phyloP scores from a whole-genome alignment of 2,888 invertebrate genomes.

The Timema podura region DNA sequence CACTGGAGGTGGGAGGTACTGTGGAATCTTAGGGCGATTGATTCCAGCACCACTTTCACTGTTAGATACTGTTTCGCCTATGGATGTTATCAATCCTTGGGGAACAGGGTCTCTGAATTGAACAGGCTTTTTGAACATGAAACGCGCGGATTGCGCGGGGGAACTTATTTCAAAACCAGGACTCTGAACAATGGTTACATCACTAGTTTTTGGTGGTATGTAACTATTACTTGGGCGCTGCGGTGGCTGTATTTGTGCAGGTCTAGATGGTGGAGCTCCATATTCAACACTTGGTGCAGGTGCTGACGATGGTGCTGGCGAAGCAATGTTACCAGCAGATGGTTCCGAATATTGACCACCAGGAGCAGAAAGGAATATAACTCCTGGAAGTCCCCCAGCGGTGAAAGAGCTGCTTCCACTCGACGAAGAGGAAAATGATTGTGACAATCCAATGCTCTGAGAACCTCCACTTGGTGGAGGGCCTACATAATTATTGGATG shows the following conservation, averaged over 20 bases:
- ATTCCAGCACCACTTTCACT: slow-evolving; percentile 55
- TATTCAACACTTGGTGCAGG: slow-evolving; percentile 28
- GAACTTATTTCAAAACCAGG: slow-evolving; percentile 24
- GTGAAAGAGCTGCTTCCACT: background rate
- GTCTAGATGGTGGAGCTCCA: slow-evolving; percentile 29
- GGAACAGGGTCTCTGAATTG: slow-evolving; percentile 73
- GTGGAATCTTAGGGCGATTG: slow-evolving; percentile 40
- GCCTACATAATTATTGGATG: background rate
- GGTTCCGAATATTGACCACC: background rate
- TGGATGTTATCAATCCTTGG: slow-evolving; percentile 61
- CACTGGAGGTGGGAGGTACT: slow-evolving; percentile 62
- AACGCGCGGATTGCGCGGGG: slow-evolving; percentile 24
- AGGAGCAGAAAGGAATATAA: slow-evolving; percentile 7
- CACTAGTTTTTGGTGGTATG: background rate
- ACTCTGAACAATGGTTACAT: slow-evolving; percentile 20
- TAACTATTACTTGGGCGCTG: background rate
- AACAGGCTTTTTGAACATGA: slow-evolving; percentile 57
- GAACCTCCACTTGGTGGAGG: slow-evolving; percentile 8
- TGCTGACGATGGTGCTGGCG: background rate
- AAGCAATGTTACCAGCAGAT: background rate
- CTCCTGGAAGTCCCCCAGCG: slow-evolving; percentile 7
- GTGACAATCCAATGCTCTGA: background rate
- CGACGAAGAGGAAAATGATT: background rate
- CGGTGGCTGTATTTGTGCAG: background rate
- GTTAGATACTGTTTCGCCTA: slow-evolving; percentile 59